These are phyloP conservation scores for Mustelus asterias DNA, from an alignment of 2,113 vertebrate genomes.

Conservation along the genomic window DNA sequence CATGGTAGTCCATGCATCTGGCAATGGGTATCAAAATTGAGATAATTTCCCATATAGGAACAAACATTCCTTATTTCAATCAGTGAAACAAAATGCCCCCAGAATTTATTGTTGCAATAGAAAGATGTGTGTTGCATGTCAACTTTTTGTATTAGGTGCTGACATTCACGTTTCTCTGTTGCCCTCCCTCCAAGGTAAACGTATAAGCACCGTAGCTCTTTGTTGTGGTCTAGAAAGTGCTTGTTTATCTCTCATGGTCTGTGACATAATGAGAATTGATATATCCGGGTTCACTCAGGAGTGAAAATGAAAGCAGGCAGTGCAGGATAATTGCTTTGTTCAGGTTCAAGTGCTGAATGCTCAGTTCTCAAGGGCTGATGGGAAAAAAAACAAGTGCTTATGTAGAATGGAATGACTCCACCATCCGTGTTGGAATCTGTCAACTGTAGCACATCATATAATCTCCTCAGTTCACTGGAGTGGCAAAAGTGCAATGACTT, in stretches of 20 bases:
- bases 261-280: not conserved
- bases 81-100: not conserved
- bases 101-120: not conserved
- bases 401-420: not conserved
- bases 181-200: not conserved
- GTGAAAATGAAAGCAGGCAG: not conserved
- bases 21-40: not conserved
- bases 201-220: not conserved
- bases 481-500: not conserved
- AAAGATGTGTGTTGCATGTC: not conserved
- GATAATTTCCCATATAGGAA: not conserved
- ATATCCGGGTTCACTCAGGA: not conserved
- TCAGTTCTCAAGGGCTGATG: not conserved
- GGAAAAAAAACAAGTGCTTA: not conserved
- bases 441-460: not conserved
- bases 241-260: not conserved
- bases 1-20: not conserved
- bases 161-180: not conserved
- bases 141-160: not conserved
- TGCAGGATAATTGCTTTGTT: not conserved
- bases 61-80: not conserved
- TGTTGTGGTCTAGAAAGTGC: not conserved
- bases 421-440: not conserved
- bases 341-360: not conserved
- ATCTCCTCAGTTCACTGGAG: not conserved